phyloP scores from a whole-genome alignment of 1,140 invertebrate species.

The Oedothorax gibbosus region DNA sequence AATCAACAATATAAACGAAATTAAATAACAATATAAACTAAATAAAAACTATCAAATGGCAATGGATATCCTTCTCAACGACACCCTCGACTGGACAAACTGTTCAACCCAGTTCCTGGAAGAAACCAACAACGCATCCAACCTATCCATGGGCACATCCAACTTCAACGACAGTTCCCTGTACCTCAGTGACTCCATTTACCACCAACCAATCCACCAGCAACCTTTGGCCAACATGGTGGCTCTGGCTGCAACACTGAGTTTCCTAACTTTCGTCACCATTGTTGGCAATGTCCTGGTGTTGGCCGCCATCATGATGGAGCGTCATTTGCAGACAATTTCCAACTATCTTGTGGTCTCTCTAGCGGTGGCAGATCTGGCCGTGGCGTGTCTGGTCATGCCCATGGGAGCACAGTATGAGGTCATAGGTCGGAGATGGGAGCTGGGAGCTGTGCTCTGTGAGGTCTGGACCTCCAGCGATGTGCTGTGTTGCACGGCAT shows the following conservation, averaged over 20 bases:
- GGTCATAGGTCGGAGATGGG: conserved; percentile 80
- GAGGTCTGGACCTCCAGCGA: conserved; percentile 95
- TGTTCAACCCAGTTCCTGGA: too few relatives aligned
- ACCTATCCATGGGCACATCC: background rate
- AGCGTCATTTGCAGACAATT: conserved; percentile 86
- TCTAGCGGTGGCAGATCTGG: conserved; percentile 85
- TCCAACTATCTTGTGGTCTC: conserved; percentile 90
- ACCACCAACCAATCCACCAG: background rate
- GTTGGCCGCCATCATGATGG: conserved; percentile 89
- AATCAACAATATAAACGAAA: too few relatives aligned
- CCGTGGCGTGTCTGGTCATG: conserved; percentile 90
- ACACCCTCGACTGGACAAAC: background rate
- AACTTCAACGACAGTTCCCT: background rate
- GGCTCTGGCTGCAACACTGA: conserved; percentile 64
- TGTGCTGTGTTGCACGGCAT: conserved; percentile 88
- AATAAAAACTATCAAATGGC: background rate
- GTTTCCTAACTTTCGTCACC: conserved; percentile 55
- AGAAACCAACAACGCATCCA: background rate
- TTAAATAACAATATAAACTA: too few relatives aligned
- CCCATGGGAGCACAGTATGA: conserved; percentile 86
- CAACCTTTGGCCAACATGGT: conserved; percentile 13
- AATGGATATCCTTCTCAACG: conserved; percentile 30
- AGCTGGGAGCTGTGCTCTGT: conserved; percentile 84
- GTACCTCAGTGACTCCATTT: conserved; percentile 3
- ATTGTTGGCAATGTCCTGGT: conserved; percentile 90